These are phyloP conservation scores for Drosophila arizonae DNA, from an alignment of 1,140 invertebrate genomes.

Conservation along the genomic window DNA sequence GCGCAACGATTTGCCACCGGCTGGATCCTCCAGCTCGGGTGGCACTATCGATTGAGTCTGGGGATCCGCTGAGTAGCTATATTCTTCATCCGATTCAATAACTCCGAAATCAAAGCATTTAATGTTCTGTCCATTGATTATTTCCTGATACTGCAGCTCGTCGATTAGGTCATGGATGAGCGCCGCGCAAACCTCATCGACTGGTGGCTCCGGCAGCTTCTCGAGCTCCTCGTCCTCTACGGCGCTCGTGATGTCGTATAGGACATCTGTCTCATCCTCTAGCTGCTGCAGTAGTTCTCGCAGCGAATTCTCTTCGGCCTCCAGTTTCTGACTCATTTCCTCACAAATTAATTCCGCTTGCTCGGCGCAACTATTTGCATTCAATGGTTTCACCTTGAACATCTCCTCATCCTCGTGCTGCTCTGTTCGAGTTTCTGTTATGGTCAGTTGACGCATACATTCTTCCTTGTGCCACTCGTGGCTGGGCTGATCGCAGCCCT, in stretches of 20 bases:
- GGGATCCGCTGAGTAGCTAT: conserved; percentile 54
- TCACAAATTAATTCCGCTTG: conserved; percentile 45
- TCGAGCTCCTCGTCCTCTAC: background rate
- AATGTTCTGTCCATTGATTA: conserved; percentile 3
- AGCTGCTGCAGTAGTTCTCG: conserved; percentile 56
- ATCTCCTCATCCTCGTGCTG: background rate
- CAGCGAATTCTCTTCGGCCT: conserved; percentile 51
- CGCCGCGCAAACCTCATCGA: conserved; percentile 21
- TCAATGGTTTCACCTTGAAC: conserved; percentile 1
- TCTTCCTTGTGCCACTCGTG: conserved; percentile 52
- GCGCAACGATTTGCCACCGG: conserved; percentile 53
- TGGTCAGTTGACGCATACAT: conserved; percentile 39
- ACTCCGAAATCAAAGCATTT: conserved; percentile 57
- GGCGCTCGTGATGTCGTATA: conserved; percentile 18
- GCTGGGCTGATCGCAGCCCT: conserved; percentile 46
- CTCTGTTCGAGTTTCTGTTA: background rate
- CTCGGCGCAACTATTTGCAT: conserved; percentile 17
- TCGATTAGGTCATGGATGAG: conserved; percentile 52
- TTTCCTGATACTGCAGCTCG: conserved; percentile 37
- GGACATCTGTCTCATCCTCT: conserved; percentile 49
- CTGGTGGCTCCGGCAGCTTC: conserved; percentile 1
- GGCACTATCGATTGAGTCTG: conserved; percentile 42
- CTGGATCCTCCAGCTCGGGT: conserved; percentile 53
- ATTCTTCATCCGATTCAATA: conserved; percentile 72
- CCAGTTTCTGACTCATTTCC: conserved; percentile 38